phyloP scores from a whole-genome alignment of 1,140 invertebrate species.

The Cherax quadricarinatus region DNA sequence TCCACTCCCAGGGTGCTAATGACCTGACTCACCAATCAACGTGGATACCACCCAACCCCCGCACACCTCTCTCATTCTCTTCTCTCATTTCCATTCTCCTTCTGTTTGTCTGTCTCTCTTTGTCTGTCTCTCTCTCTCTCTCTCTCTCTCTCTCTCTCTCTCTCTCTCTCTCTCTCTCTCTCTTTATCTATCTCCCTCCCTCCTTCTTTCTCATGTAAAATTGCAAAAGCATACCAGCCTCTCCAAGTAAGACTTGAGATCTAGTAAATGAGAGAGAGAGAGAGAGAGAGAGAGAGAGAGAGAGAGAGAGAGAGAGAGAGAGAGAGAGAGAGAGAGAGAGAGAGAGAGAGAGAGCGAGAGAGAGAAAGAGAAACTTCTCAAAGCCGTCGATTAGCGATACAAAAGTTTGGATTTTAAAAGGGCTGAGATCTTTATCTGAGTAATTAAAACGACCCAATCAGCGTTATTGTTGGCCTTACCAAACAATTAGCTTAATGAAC shows the following conservation, averaged over 20 bases:
- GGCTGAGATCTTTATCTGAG: conserved; percentile 7
- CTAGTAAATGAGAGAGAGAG: too few species aligned
- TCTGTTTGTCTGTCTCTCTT: background rate
- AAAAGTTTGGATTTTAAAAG: background rate
- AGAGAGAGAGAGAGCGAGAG: conserved; percentile 6
- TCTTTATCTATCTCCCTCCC: background rate
- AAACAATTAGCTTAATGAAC: conserved; percentile 51
- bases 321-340: conserved; percentile 18
- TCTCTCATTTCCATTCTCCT: background rate
- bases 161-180: background rate
- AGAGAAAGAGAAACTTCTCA: background rate
- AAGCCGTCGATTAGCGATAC: conserved; percentile 13
- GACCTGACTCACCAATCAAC: conserved; percentile 56
- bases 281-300: too few species aligned
- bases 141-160: background rate
- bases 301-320: conserved; percentile 37
- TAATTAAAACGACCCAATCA: conserved; percentile 43
- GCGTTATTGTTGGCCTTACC: conserved; percentile 21
- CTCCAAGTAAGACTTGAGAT: too few species aligned
- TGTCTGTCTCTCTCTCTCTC: conserved; percentile 23
- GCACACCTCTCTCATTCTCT: background rate
- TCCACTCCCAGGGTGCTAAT: conserved; percentile 56
- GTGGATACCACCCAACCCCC: conserved; percentile 27
- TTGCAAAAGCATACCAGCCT: too few species aligned
- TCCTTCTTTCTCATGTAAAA: background rate